phyloP scores from a whole-genome alignment of 2,888 invertebrate genomes.

The Amphipoea oculea region DNA sequence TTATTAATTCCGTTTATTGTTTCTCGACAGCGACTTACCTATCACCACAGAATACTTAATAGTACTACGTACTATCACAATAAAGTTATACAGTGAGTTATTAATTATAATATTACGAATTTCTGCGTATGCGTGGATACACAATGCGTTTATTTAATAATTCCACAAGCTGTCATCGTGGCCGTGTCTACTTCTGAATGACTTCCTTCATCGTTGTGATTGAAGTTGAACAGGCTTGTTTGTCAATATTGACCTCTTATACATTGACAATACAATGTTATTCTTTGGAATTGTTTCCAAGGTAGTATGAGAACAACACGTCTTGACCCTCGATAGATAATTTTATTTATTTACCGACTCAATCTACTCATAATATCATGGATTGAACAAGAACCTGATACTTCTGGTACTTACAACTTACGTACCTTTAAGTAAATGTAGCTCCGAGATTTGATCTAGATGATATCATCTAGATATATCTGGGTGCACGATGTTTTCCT shows the following conservation, averaged over 20 bases:
- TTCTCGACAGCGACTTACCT: neutral
- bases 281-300: slow-evolving; percentile 38
- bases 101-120: neutral
- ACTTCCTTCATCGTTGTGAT: slow-evolving; percentile 37
- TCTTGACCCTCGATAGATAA: slow-evolving; percentile 27
- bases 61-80: neutral
- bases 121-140: neutral
- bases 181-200: slow-evolving; percentile 19
- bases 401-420: neutral
- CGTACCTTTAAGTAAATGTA: neutral
- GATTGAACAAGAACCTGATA: neutral
- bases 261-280: slow-evolving; percentile 39
- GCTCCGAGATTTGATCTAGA: neutral
- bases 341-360: slow-evolving; percentile 28
- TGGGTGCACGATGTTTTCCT: too few species aligned
- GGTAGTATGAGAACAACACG: slow-evolving; percentile 14
- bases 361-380: neutral
- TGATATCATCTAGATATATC: too few species aligned
- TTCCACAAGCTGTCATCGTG: slow-evolving; percentile 9
- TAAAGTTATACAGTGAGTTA: neutral
- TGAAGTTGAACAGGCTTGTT: slow-evolving; percentile 23
- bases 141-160: neutral
- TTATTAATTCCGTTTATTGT: neutral
- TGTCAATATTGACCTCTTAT: slow-evolving; percentile 47
- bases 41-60: neutral